phyloP scores from a whole-genome alignment of 1,140 invertebrate genomes.

The Drosophila equinoxialis region DNA sequence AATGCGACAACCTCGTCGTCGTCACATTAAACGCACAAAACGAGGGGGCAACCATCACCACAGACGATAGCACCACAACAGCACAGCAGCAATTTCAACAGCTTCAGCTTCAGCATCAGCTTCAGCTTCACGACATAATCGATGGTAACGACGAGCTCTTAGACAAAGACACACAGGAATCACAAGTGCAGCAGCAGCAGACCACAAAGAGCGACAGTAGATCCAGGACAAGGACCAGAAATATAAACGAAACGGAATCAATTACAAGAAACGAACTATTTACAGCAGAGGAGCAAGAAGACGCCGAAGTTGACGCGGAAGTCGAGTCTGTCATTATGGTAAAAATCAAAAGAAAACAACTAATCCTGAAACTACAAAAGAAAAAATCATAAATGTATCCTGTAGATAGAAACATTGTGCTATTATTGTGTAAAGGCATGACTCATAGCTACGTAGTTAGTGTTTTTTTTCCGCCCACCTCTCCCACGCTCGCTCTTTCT shows the following conservation, averaged over 20 bases:
- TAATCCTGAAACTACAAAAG: neutral
- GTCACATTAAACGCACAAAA: slow-evolving; percentile 65
- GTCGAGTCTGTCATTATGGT: slow-evolving; percentile 80
- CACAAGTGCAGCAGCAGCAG: slow-evolving; percentile 10
- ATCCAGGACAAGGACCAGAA: slow-evolving; percentile 1
- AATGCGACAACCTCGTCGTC: slow-evolving; percentile 83
- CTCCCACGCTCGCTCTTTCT: neutral
- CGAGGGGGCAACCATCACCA: slow-evolving; percentile 20
- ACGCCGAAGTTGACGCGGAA: slow-evolving; percentile 68
- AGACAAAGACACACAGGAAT: slow-evolving; percentile 8
- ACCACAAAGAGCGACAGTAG: slow-evolving; percentile 2
- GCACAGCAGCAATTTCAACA: slow-evolving; percentile 9
- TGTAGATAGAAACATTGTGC: slow-evolving; percentile 27
- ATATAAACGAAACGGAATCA: neutral
- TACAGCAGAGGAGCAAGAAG: slow-evolving; percentile 51
- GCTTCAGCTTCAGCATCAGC: neutral
- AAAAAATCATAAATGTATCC: slow-evolving; percentile 26
- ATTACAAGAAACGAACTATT: neutral
- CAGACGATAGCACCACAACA: slow-evolving; percentile 23
- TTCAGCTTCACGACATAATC: neutral
- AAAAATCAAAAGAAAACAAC: slow-evolving; percentile 29
- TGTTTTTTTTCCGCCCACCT: slow-evolving; percentile 30
- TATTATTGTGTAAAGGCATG: slow-evolving; percentile 31
- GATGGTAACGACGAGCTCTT: slow-evolving; percentile 8
- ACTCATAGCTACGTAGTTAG: slow-evolving; percentile 37